Conservation (phyloP, 2,113 vertebrate species). For the Pygoscelis adeliae region DNA sequence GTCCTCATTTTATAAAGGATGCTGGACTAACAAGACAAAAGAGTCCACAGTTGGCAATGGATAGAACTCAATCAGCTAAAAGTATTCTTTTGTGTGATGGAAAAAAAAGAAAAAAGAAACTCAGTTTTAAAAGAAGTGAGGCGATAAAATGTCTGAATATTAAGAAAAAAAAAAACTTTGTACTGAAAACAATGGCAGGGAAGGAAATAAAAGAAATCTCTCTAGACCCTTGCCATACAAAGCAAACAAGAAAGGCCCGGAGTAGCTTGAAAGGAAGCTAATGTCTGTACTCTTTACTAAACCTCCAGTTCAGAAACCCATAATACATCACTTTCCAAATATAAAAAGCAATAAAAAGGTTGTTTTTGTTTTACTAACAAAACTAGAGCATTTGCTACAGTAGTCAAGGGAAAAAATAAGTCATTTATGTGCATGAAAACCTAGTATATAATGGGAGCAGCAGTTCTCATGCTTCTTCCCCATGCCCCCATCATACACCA, state of each 20-base stretch:
- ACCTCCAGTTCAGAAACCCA: constrained; percentile 11
- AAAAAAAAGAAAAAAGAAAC: not conserved
- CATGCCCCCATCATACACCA: not conserved
- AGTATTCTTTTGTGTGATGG: constrained; percentile 63
- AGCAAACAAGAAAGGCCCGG: constrained; percentile 60
- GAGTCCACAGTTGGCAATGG: constrained; percentile 63
- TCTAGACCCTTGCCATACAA: constrained; percentile 60
- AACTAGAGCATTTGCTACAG: constrained; percentile 51
- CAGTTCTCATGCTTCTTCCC: constrained; percentile 39
- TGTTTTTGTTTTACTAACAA: constrained; percentile 61
- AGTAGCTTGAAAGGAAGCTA: constrained; percentile 63
- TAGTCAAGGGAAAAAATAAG: constrained; percentile 19
- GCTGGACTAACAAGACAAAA: constrained; percentile 61
- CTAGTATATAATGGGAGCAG: not conserved
- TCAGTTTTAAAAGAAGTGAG: constrained; percentile 54
- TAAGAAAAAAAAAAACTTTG: constrained; percentile 53
- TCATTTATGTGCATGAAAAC: not conserved
- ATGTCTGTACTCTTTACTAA: constrained; percentile 39
- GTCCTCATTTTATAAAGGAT: constrained; percentile 55
- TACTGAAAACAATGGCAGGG: constrained; percentile 41
- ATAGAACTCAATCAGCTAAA: constrained; percentile 70
- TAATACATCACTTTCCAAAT: constrained; percentile 60
- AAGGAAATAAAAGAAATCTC: constrained; percentile 65
- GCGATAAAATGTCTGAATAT: constrained; percentile 71
- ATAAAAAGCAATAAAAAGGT: constrained; percentile 49